Base-by-base conservation (phyloP, 2,113 vertebrate genomes). In the Odocoileus virginianus region DNA sequence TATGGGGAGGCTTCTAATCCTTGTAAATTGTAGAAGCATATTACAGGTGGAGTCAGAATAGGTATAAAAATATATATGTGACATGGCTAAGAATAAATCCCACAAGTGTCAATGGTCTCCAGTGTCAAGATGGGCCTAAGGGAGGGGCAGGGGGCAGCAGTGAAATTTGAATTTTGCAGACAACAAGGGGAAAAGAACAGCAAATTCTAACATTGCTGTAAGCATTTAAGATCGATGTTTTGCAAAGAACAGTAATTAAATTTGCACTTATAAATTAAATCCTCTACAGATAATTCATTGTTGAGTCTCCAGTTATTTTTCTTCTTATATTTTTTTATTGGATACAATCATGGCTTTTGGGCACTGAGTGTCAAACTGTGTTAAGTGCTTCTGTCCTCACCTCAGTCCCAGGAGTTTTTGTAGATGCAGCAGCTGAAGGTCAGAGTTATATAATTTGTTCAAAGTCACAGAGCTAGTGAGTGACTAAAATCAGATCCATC, bases 241-340 rank as follows among this genome's bases (percentile, higher is more conserved):
- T 97, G 45, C 91, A 96, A 93, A 94, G 96, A 95, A 76, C 71
- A 74, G 78, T 97, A 95, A 97, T 98, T 97, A 97, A 97, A 97
- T 98, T 97, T 97, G 87, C 45, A 78, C 94, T 94, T 97, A 93
- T 64, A 97, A 95, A 98, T 98, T 97, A 96, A 97, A 97, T 95
- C 95, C 61, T 95, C 23, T 93, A 33, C 74, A 97, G 95, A 95
- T 94, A 95, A 97, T 89, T 94, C 57, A 61, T 94, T 96, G 82
- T 92, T 94, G 85, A 94, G 52, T 95, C 96, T 96, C 86, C 50
- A 95, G 23, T 97, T 93, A 97, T 97, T 95, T 95, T 50, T 79
- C 19, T 82, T 94, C n/a, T 90, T 96, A 52, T 52, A 47, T 79
- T 87, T 89, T 92, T 96, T 95, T 89, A 95, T 57, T 85, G n/a